phyloP scores from a whole-genome alignment of 2,113 vertebrate species.

The Trematocara macrostoma region DNA sequence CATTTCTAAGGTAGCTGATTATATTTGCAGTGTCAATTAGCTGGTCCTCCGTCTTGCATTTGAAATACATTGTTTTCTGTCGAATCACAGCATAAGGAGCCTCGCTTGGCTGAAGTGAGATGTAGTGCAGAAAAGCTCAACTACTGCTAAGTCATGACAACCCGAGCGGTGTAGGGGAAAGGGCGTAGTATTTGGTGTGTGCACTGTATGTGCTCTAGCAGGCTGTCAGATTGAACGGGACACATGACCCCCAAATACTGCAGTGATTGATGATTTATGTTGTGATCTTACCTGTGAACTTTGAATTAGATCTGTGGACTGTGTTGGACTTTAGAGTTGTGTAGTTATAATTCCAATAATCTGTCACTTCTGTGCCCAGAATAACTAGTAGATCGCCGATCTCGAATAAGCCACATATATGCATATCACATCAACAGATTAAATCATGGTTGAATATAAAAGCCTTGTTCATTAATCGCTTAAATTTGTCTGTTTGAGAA shows the following conservation, averaged over 20 bases:
- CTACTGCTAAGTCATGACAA: neutral
- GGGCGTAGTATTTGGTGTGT: neutral
- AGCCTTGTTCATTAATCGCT: neutral
- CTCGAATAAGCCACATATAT: neutral
- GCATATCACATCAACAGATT: neutral
- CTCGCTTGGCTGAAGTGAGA: neutral
- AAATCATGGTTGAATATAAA: neutral
- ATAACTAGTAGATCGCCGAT: neutral
- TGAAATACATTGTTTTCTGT: conserved; percentile 11
- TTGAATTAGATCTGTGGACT: neutral
- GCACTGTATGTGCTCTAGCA: neutral
- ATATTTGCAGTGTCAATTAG: neutral
- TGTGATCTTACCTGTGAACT: neutral
- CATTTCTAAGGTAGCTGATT: neutral
- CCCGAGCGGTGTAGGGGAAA: neutral
- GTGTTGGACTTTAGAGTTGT: neutral
- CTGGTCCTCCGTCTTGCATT: conserved; percentile 20
- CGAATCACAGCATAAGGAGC: neutral
- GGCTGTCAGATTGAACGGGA: neutral
- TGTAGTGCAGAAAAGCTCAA: neutral
- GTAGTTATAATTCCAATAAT: too few species aligned
- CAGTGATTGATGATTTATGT: neutral
- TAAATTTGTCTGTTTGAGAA: neutral
- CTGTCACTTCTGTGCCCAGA: neutral
- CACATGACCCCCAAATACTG: neutral